phyloP scores from a whole-genome alignment of 23 tunicate species.

The Oikopleura dioica region DNA sequence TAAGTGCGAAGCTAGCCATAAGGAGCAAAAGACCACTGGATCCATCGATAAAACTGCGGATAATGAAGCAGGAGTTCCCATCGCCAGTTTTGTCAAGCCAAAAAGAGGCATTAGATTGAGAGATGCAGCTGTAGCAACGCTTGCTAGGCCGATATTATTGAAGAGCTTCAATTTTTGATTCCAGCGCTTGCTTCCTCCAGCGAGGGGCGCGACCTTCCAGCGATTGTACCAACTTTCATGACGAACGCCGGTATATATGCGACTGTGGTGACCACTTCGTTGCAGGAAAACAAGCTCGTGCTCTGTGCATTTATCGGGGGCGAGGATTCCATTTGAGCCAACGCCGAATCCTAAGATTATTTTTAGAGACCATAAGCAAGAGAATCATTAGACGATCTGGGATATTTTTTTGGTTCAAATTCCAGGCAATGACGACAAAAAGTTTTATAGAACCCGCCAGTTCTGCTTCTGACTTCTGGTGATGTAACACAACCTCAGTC shows the following conservation, averaged over 20 bases:
- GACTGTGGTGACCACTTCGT: background rate
- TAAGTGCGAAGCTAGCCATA: background rate
- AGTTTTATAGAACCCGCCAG: conserved; percentile 4
- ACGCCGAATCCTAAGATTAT: background rate
- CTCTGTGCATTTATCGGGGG: background rate
- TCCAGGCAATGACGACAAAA: background rate
- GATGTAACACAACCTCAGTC: conserved; percentile 8
- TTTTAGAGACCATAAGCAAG: background rate
- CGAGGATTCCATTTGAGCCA: background rate
- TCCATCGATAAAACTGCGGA: background rate
- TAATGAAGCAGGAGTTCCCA: background rate
- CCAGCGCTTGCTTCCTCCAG: background rate
- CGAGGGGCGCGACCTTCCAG: background rate
- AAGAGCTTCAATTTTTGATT: background rate
- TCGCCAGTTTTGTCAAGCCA: background rate
- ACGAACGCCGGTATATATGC: background rate
- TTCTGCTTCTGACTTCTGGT: conserved; percentile 8
- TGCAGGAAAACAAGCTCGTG: background rate
- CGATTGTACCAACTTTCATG: background rate
- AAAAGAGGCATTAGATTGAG: background rate
- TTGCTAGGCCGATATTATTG: background rate
- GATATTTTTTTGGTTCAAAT: background rate
- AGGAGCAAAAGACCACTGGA: background rate
- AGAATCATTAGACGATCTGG: too few species aligned
- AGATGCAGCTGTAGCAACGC: background rate